phyloP scores from a whole-genome alignment of 1,140 invertebrate genomes.

The Drosophila navojoa region DNA sequence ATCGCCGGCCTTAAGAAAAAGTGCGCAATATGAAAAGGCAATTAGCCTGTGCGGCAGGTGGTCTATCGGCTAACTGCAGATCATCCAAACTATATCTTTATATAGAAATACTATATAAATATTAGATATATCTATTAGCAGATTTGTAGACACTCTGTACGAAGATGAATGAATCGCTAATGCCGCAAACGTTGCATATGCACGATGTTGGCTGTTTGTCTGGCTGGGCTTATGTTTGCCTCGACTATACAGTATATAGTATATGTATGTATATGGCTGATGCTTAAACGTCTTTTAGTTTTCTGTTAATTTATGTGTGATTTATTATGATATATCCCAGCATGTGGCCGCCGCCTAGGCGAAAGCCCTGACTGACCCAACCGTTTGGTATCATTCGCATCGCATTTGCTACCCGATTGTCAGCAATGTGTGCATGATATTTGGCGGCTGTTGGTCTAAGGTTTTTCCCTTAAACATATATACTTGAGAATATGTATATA shows the following conservation, averaged over 20 bases:
- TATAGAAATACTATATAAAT: constrained; percentile 2
- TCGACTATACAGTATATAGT: constrained; percentile 33
- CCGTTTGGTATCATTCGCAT: constrained; percentile 60
- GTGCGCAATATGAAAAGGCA: constrained; percentile 19
- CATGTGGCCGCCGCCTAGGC: constrained; percentile 43
- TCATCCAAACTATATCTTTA: no score
- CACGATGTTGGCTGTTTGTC: constrained; percentile 11
- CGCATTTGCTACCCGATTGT: constrained; percentile 8
- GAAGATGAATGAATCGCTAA: constrained; percentile 45
- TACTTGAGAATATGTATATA: background rate
- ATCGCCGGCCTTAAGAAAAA: constrained; percentile 24
- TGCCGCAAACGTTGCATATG: constrained; percentile 55
- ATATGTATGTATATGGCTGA: background rate
- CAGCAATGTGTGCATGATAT: constrained; percentile 46
- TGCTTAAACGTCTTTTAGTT: constrained; percentile 44
- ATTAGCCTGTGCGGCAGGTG: constrained; percentile 43
- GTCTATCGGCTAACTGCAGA: constrained; percentile 31
- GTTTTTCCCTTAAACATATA: background rate
- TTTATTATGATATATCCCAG: constrained; percentile 71
- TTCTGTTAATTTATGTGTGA: constrained; percentile 57
- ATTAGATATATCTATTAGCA: constrained; percentile 18
- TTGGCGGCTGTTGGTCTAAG: constrained; percentile 20
- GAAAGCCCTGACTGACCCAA: constrained; percentile 17
- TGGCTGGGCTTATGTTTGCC: constrained; percentile 41
- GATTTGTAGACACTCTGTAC: constrained; percentile 5